Evolutionary conservation across 2,797 vertebrate species (phyloP).

Genomic region (Lithobates pipiens): DNA sequence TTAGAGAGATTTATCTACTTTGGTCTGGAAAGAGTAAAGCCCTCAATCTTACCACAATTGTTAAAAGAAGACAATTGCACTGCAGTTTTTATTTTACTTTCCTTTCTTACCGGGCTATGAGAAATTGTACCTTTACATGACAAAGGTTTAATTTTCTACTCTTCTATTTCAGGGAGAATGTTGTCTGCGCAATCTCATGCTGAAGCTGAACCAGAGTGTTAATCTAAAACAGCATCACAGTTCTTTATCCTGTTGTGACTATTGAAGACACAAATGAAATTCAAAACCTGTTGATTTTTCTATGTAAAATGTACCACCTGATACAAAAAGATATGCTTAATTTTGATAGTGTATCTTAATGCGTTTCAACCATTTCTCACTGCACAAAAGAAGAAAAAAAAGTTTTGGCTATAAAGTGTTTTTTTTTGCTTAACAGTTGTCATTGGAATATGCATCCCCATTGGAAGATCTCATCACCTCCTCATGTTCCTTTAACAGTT

Average conservation of each 20-base stretch:
- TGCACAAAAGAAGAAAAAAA: no score
- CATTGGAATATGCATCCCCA: no score
- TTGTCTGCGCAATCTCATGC: slow-evolving; percentile 1
- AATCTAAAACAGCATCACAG: slow-evolving; percentile 14
- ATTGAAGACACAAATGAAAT: slow-evolving; percentile 52
- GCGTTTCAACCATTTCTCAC: no score
- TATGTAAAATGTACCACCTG: slow-evolving; percentile 12
- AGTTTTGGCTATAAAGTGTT: no score
- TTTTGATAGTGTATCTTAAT: no score
- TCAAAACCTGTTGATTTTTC: slow-evolving; percentile 31
- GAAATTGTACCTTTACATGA: slow-evolving; percentile 22
- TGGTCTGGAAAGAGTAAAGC: slow-evolving; percentile 18
- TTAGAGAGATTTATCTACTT: not conserved
- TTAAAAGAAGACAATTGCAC: not conserved
- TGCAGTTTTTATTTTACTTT: slow-evolving; percentile 21
- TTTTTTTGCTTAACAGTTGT: no score
- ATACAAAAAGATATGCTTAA: no score
- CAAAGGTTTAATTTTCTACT: slow-evolving; percentile 15
- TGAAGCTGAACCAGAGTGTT: slow-evolving; percentile 17
- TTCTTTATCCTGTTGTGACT: slow-evolving; percentile 31
- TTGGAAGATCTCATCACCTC: no score
- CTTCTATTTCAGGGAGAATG: slow-evolving; percentile 30
- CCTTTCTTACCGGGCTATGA: not conserved
- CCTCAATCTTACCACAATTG: slow-evolving; percentile 7
- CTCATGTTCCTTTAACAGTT: no score